phyloP scores from a whole-genome alignment of 1,140 invertebrate genomes.

The Trichonephila clavata region DNA sequence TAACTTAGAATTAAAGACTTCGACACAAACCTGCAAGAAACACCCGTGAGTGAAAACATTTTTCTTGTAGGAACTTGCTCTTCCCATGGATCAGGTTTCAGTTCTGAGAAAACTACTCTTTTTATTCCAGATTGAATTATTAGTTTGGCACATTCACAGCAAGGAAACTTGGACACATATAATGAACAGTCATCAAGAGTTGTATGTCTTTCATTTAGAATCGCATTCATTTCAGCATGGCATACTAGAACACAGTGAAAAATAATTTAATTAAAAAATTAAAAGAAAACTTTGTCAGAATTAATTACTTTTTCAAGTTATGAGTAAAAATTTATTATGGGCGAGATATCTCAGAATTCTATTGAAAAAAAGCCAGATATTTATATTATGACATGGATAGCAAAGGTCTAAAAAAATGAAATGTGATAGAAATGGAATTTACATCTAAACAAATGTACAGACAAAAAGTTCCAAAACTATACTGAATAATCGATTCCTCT shows the following conservation, averaged over 20 bases:
- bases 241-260: constrained; percentile 87
- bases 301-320: too few relatives aligned
- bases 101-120: constrained; percentile 89
- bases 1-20: constrained; percentile 78
- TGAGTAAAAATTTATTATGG: too few relatives aligned
- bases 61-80: constrained; percentile 87
- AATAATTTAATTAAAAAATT: background rate
- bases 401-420: too few relatives aligned
- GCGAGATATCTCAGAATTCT: too few relatives aligned
- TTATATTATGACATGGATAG: too few relatives aligned
- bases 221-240: constrained; percentile 98
- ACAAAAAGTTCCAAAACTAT: too few relatives aligned
- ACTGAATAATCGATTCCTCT: too few relatives aligned
- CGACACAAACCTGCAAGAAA: constrained; percentile 86
- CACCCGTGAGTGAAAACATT: constrained; percentile 89
- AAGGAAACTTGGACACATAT: constrained; percentile 95
- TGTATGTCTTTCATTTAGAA: constrained; percentile 92
- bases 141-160: constrained; percentile 97
- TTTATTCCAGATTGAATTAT: constrained; percentile 97
- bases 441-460: too few relatives aligned
- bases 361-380: too few relatives aligned
- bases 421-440: too few relatives aligned
- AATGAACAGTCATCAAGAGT: constrained; percentile 90
- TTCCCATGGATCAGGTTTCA: constrained; percentile 88
- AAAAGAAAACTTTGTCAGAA: too few relatives aligned